phyloP scores from a whole-genome alignment of 2,113 vertebrate genomes.

The Pithys albifrons region DNA sequence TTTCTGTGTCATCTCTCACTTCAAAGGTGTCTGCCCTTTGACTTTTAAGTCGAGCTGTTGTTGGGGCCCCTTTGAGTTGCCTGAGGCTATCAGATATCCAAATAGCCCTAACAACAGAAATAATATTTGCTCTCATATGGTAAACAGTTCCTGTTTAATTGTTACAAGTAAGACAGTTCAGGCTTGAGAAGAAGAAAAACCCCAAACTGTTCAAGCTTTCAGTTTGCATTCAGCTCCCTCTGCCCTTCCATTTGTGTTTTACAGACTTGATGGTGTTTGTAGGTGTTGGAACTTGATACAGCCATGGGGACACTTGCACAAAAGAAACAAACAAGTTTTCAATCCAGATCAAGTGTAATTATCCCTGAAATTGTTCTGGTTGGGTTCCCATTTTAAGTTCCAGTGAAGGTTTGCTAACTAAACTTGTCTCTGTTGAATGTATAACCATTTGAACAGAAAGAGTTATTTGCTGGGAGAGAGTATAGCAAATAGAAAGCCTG shows the following conservation, averaged over 20 bases:
- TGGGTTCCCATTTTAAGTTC: neutral
- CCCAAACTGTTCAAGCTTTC: neutral
- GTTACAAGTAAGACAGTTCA: neutral
- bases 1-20: conserved; percentile 30
- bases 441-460: neutral
- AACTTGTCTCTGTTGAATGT: neutral
- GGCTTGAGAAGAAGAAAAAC: neutral
- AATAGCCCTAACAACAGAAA: conserved; percentile 33
- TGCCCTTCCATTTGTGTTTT: neutral
- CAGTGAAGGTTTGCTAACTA: neutral
- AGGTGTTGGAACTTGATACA: neutral
- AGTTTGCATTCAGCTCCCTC: neutral
- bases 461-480: neutral
- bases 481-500: neutral
- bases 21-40: conserved; percentile 44
- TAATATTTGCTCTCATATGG: conserved; percentile 46
- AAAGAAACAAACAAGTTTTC: neutral
- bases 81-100: conserved; percentile 22
- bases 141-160: neutral
- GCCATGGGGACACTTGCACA: neutral
- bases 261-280: neutral
- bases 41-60: conserved; percentile 37
- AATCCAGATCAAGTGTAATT: neutral
- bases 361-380: neutral
- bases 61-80: neutral